These are phyloP conservation scores for Sycobia sp. DNA, from an alignment of 1,140 invertebrate genomes.

Conservation along the genomic window DNA sequence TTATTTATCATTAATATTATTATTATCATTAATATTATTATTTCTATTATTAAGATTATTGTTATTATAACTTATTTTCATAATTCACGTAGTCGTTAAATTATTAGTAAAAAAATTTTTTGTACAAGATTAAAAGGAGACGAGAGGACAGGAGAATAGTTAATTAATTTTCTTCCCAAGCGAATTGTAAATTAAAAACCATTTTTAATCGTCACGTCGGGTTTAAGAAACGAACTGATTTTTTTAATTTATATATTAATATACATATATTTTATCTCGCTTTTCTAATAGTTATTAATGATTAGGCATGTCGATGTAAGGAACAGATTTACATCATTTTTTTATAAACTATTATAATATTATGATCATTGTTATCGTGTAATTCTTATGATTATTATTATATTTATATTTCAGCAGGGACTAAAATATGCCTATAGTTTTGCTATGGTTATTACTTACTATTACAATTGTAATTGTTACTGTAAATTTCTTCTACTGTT, in stretches of 20 bases:
- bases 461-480: conserved; percentile 31
- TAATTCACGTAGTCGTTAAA: conserved; percentile 17
- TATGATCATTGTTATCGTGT: conserved; percentile 38
- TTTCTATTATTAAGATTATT: conserved; percentile 11
- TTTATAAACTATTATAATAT: conserved; percentile 30
- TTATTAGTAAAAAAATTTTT: conserved; percentile 12
- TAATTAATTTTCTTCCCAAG: conserved; percentile 23
- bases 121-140: conserved; percentile 28
- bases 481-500: conserved; percentile 32
- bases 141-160: conserved; percentile 36
- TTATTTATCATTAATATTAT: conserved; percentile 14
- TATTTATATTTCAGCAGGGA: conserved; percentile 20
- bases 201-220: conserved; percentile 40
- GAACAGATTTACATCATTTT: conserved; percentile 20
- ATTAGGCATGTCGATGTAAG: conserved; percentile 29
- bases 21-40: background rate
- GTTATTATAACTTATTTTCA: conserved; percentile 12
- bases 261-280: conserved; percentile 34
- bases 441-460: conserved; percentile 28
- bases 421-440: conserved; percentile 22
- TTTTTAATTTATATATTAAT: conserved; percentile 42
- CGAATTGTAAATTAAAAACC: conserved; percentile 47
- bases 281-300: conserved; percentile 32
- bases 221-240: conserved; percentile 44
- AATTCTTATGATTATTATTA: conserved; percentile 32